Conservation (phyloP, 2,888 invertebrate genomes). For the Shargacucullia verbasci region DNA sequence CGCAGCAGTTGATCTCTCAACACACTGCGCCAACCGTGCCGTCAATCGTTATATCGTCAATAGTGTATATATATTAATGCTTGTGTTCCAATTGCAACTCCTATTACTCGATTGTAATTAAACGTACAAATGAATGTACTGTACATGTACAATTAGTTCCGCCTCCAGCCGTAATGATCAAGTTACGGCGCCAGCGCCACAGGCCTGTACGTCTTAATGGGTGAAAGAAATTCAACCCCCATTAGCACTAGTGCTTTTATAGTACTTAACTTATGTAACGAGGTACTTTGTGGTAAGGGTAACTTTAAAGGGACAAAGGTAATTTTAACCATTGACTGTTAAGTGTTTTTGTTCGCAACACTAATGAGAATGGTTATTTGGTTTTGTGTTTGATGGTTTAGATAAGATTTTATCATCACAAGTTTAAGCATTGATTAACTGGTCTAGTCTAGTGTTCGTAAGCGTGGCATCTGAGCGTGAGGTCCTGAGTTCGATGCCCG, state of each 20-base stretch:
- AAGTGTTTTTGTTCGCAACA: background rate
- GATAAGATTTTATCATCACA: too few species aligned
- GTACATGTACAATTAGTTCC: slow-evolving; percentile 6
- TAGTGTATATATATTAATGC: too few species aligned
- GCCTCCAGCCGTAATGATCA: slow-evolving; percentile 9
- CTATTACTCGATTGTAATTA: background rate
- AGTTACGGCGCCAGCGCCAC: slow-evolving; percentile 12
- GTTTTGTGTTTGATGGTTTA: background rate
- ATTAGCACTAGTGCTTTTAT: slow-evolving; percentile 26
- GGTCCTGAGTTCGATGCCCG: too few species aligned
- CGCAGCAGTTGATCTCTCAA: too few species aligned
- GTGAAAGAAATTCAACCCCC: slow-evolving; percentile 28
- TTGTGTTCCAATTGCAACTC: too few species aligned
- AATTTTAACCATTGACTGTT: background rate
- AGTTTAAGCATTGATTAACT: too few species aligned
- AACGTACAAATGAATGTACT: background rate
- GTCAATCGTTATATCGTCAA: too few species aligned
- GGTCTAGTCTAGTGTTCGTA: too few species aligned
- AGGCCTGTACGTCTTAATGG: slow-evolving; percentile 9
- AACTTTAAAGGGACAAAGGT: background rate
- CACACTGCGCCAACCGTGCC: too few species aligned
- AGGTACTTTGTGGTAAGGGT: slow-evolving; percentile 7
- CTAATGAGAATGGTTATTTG: background rate
- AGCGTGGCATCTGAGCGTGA: too few species aligned
- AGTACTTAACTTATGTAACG: slow-evolving; percentile 13